These are phyloP conservation scores for Neosilurus mollespiculum DNA, from an alignment of 2,797 vertebrate genomes.

Conservation along the genomic window DNA sequence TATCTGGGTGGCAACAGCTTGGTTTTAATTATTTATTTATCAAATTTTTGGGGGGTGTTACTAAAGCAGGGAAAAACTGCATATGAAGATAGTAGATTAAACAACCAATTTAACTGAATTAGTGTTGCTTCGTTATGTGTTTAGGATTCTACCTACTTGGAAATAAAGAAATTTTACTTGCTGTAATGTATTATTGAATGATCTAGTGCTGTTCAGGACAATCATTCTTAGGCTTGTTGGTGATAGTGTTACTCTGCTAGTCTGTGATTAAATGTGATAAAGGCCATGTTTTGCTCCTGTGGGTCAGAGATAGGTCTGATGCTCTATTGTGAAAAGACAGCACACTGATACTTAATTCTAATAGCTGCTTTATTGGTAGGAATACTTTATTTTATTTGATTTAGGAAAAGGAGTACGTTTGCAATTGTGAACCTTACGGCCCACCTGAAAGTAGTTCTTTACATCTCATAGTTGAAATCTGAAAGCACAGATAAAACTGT, in stretches of 20 bases:
- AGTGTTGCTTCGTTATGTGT: not conserved
- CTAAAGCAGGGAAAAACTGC: not conserved
- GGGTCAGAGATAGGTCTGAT: not conserved
- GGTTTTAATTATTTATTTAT: not conserved
- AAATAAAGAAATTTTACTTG: not conserved
- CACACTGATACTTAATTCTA: no score
- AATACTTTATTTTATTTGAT: not conserved
- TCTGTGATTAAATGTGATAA: constrained; percentile 3
- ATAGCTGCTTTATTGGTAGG: not conserved
- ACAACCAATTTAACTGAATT: not conserved
- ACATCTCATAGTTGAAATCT: no score
- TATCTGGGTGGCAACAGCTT: not conserved
- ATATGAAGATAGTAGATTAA: not conserved
- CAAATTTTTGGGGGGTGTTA: not conserved
- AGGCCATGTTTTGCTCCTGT: not conserved
- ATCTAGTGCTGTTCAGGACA: not conserved
- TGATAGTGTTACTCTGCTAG: not conserved
- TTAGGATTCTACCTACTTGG: not conserved
- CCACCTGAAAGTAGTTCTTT: no score
- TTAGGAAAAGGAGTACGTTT: no score
- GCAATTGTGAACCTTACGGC: no score
- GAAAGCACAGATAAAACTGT: no score
- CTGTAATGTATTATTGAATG: not conserved
- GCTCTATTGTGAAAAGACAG: not conserved
- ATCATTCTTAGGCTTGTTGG: not conserved